Evolutionary conservation across 2,113 vertebrate species (phyloP).

Genomic region (Malurus melanocephalus): DNA sequence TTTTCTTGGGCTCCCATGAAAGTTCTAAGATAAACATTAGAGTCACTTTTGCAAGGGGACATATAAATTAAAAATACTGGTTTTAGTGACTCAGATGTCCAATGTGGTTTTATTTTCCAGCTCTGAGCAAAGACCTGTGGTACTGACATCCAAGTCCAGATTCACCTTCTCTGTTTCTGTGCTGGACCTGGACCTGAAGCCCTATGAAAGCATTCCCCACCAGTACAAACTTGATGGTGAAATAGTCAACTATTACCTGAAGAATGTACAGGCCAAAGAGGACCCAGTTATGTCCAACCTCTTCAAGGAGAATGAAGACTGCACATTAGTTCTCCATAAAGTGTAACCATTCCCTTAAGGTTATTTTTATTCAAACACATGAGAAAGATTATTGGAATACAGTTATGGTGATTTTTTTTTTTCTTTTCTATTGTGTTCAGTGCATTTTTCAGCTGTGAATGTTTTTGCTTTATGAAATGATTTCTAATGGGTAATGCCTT

Average conservation of each 20-base stretch:
- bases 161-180: conserved; percentile 89
- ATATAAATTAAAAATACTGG: not conserved
- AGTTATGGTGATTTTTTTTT: conserved; percentile 33
- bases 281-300: conserved; percentile 65
- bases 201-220: conserved; percentile 87
- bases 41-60: not conserved
- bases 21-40: not conserved
- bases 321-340: conserved; percentile 89
- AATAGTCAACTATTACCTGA: conserved; percentile 89
- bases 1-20: not conserved
- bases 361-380: conserved; percentile 35
- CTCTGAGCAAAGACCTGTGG: conserved; percentile 73
- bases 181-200: conserved; percentile 93
- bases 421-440: conserved; percentile 44
- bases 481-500: conserved; percentile 50
- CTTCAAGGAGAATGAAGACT: conserved; percentile 85
- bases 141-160: conserved; percentile 77
- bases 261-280: conserved; percentile 76
- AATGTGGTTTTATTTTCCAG: conserved; percentile 60
- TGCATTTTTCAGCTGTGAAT: conserved; percentile 69
- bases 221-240: conserved; percentile 90
- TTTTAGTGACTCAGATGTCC: not conserved
- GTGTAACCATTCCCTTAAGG: conserved; percentile 72
- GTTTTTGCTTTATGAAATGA: conserved; percentile 60
- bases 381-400: conserved; percentile 51